Conservation (phyloP, 2,888 invertebrate species). For the Leptinotarsa tumamoca region DNA sequence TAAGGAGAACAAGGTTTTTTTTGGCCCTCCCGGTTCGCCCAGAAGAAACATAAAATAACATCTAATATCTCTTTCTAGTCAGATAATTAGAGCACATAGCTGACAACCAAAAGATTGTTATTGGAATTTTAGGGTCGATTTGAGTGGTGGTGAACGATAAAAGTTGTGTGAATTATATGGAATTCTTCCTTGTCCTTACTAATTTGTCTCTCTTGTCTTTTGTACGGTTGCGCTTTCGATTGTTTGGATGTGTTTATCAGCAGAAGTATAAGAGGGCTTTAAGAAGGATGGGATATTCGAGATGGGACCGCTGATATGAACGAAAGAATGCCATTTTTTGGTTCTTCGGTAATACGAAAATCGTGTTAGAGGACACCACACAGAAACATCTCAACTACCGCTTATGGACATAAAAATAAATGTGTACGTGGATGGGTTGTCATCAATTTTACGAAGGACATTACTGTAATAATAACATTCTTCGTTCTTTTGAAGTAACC, state of each 20-base stretch:
- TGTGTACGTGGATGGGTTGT: conserved; percentile 33
- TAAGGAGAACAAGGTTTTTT: not conserved
- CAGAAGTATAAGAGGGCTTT: conserved; percentile 60
- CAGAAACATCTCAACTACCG: conserved; percentile 51
- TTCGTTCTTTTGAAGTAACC: conserved; percentile 2
- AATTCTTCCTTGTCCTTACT: conserved; percentile 63
- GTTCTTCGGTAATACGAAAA: conserved; percentile 52
- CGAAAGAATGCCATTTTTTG: conserved; percentile 62
- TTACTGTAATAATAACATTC: conserved; percentile 18
- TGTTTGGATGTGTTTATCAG: conserved; percentile 64
- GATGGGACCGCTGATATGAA: conserved; percentile 60
- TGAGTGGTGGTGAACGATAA: conserved; percentile 32
- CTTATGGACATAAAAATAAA: conserved; percentile 42
- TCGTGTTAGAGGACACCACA: conserved; percentile 55
- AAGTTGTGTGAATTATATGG: conserved; percentile 62
- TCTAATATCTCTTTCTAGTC: conserved; percentile 9
- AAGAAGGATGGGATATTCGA: conserved; percentile 59
- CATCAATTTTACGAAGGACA: conserved; percentile 28
- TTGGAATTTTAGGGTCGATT: conserved; percentile 31
- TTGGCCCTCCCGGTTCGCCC: not conserved
- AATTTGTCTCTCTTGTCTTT: conserved; percentile 64
- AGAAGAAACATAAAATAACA: not conserved
- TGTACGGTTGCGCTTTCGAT: conserved; percentile 62
- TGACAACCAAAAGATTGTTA: conserved; percentile 31
- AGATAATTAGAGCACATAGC: conserved; percentile 31